Percentiles rank a stretch among this genome's conserved stretches.
Evolutionary conservation across 2,113 vertebrate genomes (phyloP).

Genomic region (Taxidea taxus): DNA sequence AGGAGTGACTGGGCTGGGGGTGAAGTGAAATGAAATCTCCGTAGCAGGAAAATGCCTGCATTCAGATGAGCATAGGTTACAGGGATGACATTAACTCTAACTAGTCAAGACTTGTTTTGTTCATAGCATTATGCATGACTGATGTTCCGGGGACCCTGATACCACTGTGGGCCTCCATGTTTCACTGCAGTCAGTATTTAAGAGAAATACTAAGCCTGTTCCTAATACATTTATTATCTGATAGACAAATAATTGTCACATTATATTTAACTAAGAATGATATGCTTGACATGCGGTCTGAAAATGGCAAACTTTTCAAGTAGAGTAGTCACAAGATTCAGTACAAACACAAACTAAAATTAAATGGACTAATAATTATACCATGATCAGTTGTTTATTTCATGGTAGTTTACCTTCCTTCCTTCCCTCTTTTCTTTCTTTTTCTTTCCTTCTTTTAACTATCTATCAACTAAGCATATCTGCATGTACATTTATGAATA

Average conservation of each 20-base stretch:
- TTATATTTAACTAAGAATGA: slow-evolving; percentile 26
- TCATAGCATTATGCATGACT: background rate
- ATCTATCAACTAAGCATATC: background rate
- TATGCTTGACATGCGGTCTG: background rate
- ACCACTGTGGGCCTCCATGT: background rate
- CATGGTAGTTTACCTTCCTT: background rate
- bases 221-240: background rate
- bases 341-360: background rate
- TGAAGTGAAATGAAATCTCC: slow-evolving; percentile 2
- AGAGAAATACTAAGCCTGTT: background rate
- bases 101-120: background rate
- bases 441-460: background rate
- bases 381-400: background rate
- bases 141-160: background rate
- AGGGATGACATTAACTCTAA: background rate
- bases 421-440: background rate
- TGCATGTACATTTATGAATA: background rate
- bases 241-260: background rate
- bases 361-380: background rate
- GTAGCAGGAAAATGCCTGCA: background rate
- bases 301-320: background rate
- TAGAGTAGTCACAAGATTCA: background rate
- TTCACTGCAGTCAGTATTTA: background rate
- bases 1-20: background rate
- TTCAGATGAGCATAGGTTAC: background rate